Conservation (phyloP, 2,113 vertebrate species). For the Pedionomus torquatus region DNA sequence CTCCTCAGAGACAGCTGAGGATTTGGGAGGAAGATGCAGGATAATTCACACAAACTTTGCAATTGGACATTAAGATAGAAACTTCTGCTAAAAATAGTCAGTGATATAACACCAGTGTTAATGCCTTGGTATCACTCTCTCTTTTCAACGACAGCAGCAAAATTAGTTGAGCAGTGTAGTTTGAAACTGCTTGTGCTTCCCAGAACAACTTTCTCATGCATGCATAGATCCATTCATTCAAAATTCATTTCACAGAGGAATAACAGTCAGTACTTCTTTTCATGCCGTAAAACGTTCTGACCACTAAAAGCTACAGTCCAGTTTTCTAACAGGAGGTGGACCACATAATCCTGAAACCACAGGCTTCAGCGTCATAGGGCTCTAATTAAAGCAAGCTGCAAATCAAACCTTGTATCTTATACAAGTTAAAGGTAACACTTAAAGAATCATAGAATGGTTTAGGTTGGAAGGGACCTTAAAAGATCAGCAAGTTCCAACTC, state of each 20-base stretch:
- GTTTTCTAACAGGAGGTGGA: background rate
- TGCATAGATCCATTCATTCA: background rate
- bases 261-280: background rate
- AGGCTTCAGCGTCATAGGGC: background rate
- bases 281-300: background rate
- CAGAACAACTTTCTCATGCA: background rate
- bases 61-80: background rate
- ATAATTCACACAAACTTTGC: background rate
- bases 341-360: background rate
- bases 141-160: background rate
- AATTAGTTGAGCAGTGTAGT: background rate
- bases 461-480: background rate
- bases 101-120: accelerated
- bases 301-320: background rate
- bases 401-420: background rate
- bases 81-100: background rate
- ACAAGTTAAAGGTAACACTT: background rate
- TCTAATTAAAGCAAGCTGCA: background rate
- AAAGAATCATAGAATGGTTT: background rate
- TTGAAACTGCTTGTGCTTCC: background rate
- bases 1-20: too few relatives aligned
- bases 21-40: background rate
- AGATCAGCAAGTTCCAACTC: background rate
- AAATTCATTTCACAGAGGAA: background rate
- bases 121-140: background rate